phyloP scores from a whole-genome alignment of 2,888 invertebrate genomes.

The Pristionchus arcanus region DNA sequence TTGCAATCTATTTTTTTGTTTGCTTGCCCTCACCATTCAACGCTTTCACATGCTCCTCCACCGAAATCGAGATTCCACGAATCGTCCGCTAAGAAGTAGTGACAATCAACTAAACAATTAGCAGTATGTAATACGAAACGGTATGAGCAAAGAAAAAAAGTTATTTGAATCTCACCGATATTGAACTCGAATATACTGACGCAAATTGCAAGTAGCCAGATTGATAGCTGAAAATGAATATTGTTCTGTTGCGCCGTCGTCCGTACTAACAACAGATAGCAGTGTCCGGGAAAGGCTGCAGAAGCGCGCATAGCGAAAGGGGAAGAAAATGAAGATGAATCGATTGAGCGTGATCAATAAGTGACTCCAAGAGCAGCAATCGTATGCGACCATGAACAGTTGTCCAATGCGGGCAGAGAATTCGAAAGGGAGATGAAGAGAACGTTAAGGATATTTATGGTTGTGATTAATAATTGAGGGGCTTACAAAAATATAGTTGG shows the following conservation, averaged over 20 bases:
- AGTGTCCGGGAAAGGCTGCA: not conserved
- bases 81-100: not conserved
- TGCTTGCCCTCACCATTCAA: not conserved
- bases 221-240: not conserved
- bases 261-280: not conserved
- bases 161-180: not conserved
- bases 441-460: not conserved
- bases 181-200: conserved; percentile 1
- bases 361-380: conserved; percentile 49
- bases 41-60: not conserved
- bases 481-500: conserved; percentile 19
- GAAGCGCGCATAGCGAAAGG: not conserved
- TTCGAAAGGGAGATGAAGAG: not conserved
- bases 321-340: conserved; percentile 37
- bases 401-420: not conserved
- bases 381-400: conserved; percentile 32
- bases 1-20: too few species aligned
- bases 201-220: conserved; percentile 17
- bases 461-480: not conserved
- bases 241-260: not conserved
- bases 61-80: not conserved
- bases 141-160: not conserved
- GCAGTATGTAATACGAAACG: not conserved
- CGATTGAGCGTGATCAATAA: not conserved
- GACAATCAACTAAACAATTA: not conserved